Evolutionary conservation across 2,113 vertebrate species (phyloP), one percentile per base, ranked within the genome.

Genomic region (Oryzias javanicus): DNA sequence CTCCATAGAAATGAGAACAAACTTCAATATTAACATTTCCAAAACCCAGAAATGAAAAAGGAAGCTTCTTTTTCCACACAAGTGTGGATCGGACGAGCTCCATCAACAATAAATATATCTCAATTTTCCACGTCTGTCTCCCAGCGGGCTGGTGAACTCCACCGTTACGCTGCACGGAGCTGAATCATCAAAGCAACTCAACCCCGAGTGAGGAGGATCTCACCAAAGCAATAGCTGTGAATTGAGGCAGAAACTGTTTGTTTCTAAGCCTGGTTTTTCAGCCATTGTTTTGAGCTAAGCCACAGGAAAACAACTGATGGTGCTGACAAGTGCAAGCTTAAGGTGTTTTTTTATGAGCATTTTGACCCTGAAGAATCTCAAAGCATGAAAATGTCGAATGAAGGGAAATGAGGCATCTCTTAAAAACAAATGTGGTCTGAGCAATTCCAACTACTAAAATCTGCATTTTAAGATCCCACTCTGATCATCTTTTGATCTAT

Each of bases 291-390:
- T 2, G 27, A 42, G 29, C 64, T 3, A 25, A 49, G 3, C 14
- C 47, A 35, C 42, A 27, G 56, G 58, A 16, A 22, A 44, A 62
- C 64, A n/a, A 56, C 64, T 79, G 48, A 46, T 70, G 64, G 49
- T 72, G 67, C 80, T 67, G 77, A 70, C 67, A 70, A 24, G 18
- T 25, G 49, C 4, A 60, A 60, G 63, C 53, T 55, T 44, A 53
- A 80, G 69, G 74, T 77, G 48, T 56, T 70, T 55, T 66, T 81
- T 80, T 74, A 64, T 60, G 67, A 67, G 55, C 64, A 72, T 78
- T 79, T 66, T 55, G 17, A 64, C 56, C 56, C 49, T 42, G 35
- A 44, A 66, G 67, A 72, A 66, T 20, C 66, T 67, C 55, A 35
- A 58, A 59, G 56, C 46, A 48, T 56, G 27, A 59, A 60, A 64